phyloP scores from a whole-genome alignment of 2,888 invertebrate species.

The Limnephilus auricula region DNA sequence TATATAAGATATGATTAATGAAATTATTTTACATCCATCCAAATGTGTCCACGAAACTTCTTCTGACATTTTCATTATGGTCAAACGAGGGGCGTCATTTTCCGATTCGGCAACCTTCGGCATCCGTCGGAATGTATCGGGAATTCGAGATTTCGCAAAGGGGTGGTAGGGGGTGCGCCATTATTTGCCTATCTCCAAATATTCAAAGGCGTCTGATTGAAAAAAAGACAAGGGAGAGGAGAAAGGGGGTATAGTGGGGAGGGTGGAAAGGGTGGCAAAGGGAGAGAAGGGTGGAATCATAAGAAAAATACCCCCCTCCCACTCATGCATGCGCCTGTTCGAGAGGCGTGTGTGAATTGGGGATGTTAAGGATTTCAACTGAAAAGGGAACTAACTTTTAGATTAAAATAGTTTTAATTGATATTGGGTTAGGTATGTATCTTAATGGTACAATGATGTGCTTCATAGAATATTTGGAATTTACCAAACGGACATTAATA shows the following conservation, averaged over 20 bases:
- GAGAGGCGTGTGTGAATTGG: conserved; percentile 41
- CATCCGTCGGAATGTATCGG: conserved; percentile 46
- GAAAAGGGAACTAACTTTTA: not conserved
- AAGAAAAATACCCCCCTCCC: conserved; percentile 55
- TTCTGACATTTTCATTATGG: conserved; percentile 41
- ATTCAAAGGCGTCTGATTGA: conserved; percentile 67
- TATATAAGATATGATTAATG: not conserved
- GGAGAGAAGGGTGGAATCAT: conserved; percentile 59
- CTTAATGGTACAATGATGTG: not conserved
- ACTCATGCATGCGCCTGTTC: conserved; percentile 48
- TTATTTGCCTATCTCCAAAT: conserved; percentile 67
- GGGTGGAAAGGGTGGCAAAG: conserved; percentile 48
- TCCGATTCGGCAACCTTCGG: conserved; percentile 41
- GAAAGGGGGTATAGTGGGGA: conserved; percentile 45
- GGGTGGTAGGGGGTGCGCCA: conserved; percentile 54
- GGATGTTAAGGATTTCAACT: conserved; percentile 34
- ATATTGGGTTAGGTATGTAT: not conserved
- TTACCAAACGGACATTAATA: not conserved
- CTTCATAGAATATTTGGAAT: not conserved
- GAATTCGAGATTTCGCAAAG: conserved; percentile 38
- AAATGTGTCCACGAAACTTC: conserved; percentile 15
- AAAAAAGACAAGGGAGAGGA: conserved; percentile 66
- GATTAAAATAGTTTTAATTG: not conserved
- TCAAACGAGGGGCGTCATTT: conserved; percentile 32
- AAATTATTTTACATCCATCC: conserved; percentile 10